Evolutionary conservation across 2,888 invertebrate species (phyloP).

Genomic region (Fragum whitleyi): DNA sequence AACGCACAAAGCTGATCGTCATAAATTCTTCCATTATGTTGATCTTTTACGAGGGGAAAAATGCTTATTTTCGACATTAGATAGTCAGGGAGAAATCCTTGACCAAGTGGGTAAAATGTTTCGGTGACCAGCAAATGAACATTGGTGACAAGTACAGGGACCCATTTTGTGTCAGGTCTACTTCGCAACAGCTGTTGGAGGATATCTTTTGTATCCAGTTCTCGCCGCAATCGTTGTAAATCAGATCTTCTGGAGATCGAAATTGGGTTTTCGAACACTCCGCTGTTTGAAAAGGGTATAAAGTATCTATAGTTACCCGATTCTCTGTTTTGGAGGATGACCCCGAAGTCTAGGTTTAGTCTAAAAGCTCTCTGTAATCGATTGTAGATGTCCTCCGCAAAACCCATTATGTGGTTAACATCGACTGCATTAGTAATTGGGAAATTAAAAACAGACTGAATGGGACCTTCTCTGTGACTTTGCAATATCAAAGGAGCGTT

Average conservation of each 20-base stretch:
- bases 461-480: slow-evolving; percentile 30
- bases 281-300: slow-evolving; percentile 47
- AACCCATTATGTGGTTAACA: neutral
- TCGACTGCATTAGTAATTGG: slow-evolving; percentile 11
- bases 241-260: slow-evolving; percentile 48
- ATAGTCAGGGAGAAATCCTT: slow-evolving; percentile 30
- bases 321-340: slow-evolving; percentile 51
- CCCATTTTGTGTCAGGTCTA: slow-evolving; percentile 55
- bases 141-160: slow-evolving; percentile 58
- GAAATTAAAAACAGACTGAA: slow-evolving; percentile 40
- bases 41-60: slow-evolving; percentile 42
- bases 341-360: slow-evolving; percentile 39
- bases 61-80: slow-evolving; percentile 30
- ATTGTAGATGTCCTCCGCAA: neutral
- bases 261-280: slow-evolving; percentile 43
- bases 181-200: slow-evolving; percentile 36
- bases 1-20: slow-evolving; percentile 44
- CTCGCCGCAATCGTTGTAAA: slow-evolving; percentile 24
- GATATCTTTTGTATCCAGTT: slow-evolving; percentile 35
- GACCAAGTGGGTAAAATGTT: slow-evolving; percentile 40
- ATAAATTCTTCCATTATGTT: slow-evolving; percentile 27
- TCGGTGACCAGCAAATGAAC: slow-evolving; percentile 30
- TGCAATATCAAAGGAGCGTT: slow-evolving; percentile 35
- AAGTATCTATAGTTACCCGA: slow-evolving; percentile 58
- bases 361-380: slow-evolving; percentile 39